A percentile compares a stretch with the other conserved stretches of the same genome.
Conservation (phyloP, 2,888 invertebrate genomes). For the Pilophorus perplexus region DNA sequence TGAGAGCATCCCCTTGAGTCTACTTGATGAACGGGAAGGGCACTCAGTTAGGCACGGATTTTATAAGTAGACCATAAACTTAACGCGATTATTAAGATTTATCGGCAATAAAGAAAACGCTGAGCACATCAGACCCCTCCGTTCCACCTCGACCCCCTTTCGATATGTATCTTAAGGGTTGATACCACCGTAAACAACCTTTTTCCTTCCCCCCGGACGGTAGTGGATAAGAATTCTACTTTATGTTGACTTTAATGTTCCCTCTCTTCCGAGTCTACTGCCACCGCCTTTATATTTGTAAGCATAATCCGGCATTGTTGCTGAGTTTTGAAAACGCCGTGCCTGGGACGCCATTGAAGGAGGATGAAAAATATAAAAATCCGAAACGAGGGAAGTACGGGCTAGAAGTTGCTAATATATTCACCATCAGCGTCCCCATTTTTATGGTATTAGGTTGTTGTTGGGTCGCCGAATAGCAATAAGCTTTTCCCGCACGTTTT, state of each 20-base stretch:
- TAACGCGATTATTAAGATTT: constrained; percentile 33
- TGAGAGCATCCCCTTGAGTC: too few relatives aligned
- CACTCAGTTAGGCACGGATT: background rate
- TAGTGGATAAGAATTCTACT: constrained; percentile 29
- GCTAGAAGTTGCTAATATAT: constrained; percentile 24
- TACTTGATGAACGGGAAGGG: background rate
- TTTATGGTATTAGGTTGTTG: constrained; percentile 21
- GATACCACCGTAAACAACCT: constrained; percentile 21
- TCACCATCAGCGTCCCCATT: constrained; percentile 9
- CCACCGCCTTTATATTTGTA: constrained; percentile 16
- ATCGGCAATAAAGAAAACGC: constrained; percentile 30
- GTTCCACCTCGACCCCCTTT: background rate
- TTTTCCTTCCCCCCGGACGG: background rate
- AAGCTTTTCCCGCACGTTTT: background rate
- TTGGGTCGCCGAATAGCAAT: constrained; percentile 25
- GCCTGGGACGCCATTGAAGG: too few relatives aligned
- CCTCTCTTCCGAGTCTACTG: background rate
- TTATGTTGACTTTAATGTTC: constrained; percentile 30
- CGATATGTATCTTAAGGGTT: constrained; percentile 26
- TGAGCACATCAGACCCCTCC: constrained; percentile 9
- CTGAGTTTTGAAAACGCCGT: background rate
- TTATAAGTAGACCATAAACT: constrained; percentile 13
- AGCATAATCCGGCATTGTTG: constrained; percentile 32
- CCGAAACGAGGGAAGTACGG: constrained; percentile 3
- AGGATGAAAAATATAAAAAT: constrained; percentile 11